Evolutionary conservation across 2,797 vertebrate species (phyloP).

Genomic region (Crocodylus rhombifer): DNA sequence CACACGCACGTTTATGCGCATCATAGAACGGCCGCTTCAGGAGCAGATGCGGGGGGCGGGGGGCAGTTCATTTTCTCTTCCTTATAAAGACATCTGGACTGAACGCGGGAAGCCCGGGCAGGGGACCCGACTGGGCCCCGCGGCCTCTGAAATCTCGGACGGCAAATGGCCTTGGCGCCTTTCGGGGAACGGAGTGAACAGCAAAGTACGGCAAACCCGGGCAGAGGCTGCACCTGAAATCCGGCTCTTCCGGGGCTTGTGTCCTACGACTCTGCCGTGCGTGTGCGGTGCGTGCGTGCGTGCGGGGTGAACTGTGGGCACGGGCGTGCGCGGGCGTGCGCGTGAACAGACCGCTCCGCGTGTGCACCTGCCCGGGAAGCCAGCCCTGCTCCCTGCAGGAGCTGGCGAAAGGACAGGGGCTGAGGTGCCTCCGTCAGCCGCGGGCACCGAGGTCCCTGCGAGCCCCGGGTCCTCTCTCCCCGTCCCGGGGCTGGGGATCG

Average conservation of each 20-base stretch:
- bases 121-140: too few species aligned
- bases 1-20: not conserved
- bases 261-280: not conserved
- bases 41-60: too few species aligned
- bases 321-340: not conserved
- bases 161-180: too few species aligned
- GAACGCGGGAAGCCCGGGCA: too few species aligned
- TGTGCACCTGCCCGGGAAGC: not conserved
- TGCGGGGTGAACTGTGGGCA: not conserved
- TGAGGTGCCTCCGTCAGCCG: not conserved
- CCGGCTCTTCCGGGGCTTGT: not conserved
- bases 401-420: not conserved
- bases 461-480: not conserved
- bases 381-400: too few species aligned
- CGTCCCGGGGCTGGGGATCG: not conserved
- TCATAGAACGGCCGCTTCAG: not conserved
- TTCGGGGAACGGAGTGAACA: too few species aligned
- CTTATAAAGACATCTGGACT: too few species aligned
- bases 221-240: too few species aligned
- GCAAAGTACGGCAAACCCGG: too few species aligned
- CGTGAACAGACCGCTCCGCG: not conserved
- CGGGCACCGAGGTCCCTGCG: not conserved
- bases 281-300: not conserved
- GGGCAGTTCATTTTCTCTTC: too few species aligned
- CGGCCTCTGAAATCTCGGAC: too few species aligned